Base-by-base conservation (phyloP, 2,113 vertebrate genomes). In the Carettochelys insculpta region DNA sequence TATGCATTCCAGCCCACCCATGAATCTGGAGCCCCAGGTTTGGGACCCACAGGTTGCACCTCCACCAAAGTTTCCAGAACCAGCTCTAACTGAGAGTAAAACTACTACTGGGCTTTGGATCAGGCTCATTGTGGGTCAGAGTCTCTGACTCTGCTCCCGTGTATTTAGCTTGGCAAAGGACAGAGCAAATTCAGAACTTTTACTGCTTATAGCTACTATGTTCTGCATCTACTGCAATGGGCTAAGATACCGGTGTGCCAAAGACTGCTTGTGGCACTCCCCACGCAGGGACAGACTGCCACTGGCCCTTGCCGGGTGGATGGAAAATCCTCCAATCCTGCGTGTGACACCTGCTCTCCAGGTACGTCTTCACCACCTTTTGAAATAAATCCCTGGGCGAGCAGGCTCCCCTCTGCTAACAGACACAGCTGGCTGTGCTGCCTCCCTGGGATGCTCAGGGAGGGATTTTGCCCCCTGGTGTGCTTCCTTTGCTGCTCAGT, bases 391-490 rank as follows among this genome's bases (percentile, higher is more conserved):
- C 54, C 13, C 10, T 12, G 12, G 54, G 54, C 20, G 12, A 61
- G 58, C 31, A 2, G 17, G 34, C 6, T 22, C 1, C 38, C 20
- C 22, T 22, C 17, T 61, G 53, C 79, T 61, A 16, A 12, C 48
- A 38, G 16, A 52, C 0, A 0, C 1, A 0, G 17, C 19, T 3
- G 1, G 1, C 13, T 43, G 27, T 47, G 54, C 29, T 54, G 10
- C 8, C 14, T 19, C 48, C 61, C 50, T 27, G 31, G 53, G 25
- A 78, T 88, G 47, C 13, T 5, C 5, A 85, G 5, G 3, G 14
- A 83, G 8, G 8, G 3, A 27, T 76, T 41, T 65, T 65, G 14
- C 61, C 81, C 43, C 80, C 29, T 13, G 56, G 56, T 29, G 14
- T 58, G 56, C 13, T 58, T 73, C 80, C 82, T 91, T 14, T 92